phyloP scores from a whole-genome alignment of 2,797 vertebrate genomes.

The Tragopan temminckii region DNA sequence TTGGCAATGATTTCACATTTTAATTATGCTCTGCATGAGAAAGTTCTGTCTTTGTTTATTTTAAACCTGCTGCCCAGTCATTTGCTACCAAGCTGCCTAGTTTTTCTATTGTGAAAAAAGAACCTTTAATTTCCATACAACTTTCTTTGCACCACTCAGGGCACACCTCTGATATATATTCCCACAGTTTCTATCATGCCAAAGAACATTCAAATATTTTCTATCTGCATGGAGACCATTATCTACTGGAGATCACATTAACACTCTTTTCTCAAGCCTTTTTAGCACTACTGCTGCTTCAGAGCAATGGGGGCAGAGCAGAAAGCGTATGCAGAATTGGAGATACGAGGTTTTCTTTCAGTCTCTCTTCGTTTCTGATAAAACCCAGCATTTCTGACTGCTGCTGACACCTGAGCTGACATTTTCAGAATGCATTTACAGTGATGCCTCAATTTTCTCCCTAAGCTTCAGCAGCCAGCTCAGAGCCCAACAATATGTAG shows the following conservation, averaged over 20 bases:
- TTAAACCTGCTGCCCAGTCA: slow-evolving; percentile 40
- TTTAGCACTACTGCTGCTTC: background rate
- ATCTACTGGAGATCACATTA: background rate
- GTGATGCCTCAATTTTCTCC: background rate
- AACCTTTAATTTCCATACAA: background rate
- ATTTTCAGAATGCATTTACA: background rate
- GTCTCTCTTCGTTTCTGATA: background rate
- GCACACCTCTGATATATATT: background rate
- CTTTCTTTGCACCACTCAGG: background rate
- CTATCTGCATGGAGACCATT: background rate
- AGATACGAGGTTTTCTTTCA: background rate
- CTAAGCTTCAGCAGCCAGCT: background rate
- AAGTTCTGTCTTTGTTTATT: slow-evolving; percentile 19
- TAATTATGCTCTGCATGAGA: slow-evolving; percentile 26
- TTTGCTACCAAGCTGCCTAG: background rate
- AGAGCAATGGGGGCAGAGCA: background rate
- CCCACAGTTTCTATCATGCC: background rate
- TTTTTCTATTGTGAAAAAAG: background rate
- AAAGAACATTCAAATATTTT: background rate
- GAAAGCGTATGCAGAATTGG: background rate
- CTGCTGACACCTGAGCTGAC: background rate
- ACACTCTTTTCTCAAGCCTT: background rate
- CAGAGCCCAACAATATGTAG: background rate
- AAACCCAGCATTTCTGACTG: background rate
- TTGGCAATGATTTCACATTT: slow-evolving; percentile 40